Conservation (phyloP, 2,797 vertebrate genomes). For the Hirundo rustica region DNA sequence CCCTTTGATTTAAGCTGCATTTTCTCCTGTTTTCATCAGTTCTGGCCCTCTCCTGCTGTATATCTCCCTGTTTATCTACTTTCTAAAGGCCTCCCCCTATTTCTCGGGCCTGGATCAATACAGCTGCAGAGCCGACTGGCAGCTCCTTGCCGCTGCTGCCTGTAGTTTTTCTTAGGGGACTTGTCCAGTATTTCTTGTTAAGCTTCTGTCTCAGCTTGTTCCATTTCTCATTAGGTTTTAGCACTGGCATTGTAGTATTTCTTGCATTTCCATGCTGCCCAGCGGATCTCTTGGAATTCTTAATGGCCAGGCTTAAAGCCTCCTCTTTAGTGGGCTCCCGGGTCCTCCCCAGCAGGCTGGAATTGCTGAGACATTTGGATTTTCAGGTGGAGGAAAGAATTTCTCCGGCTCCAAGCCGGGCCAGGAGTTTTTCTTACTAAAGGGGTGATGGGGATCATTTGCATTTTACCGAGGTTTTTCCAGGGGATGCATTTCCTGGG, state of each 20-base stretch:
- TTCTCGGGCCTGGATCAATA: conserved; percentile 55
- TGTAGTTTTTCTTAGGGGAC: conserved; percentile 65
- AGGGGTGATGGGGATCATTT: neutral
- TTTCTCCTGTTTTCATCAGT: conserved; percentile 63
- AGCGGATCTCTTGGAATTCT: conserved; percentile 67
- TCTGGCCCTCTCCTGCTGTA: conserved; percentile 24
- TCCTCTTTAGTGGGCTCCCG: neutral
- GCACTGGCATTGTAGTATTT: conserved; percentile 71
- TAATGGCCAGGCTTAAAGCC: neutral
- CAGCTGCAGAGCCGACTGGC: conserved; percentile 11
- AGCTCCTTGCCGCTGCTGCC: conserved; percentile 36
- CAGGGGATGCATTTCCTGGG: neutral
- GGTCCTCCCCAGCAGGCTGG: neutral
- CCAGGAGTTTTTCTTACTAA: neutral
- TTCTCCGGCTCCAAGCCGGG: neutral
- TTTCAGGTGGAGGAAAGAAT: neutral
- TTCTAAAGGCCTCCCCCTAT: conserved; percentile 47
- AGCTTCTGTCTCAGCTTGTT: conserved; percentile 71
- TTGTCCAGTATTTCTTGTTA: conserved; percentile 77
- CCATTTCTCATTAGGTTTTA: conserved; percentile 75
- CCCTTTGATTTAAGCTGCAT: conserved; percentile 74
- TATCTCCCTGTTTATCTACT: conserved; percentile 72
- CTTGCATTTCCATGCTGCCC: conserved; percentile 54
- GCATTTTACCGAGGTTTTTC: neutral
- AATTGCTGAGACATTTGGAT: neutral